Percentiles rank a stretch among this genome's conserved stretches.
Evolutionary conservation across 2,797 vertebrate species (phyloP).

Genomic region (Cryptoblepharus egeriae): DNA sequence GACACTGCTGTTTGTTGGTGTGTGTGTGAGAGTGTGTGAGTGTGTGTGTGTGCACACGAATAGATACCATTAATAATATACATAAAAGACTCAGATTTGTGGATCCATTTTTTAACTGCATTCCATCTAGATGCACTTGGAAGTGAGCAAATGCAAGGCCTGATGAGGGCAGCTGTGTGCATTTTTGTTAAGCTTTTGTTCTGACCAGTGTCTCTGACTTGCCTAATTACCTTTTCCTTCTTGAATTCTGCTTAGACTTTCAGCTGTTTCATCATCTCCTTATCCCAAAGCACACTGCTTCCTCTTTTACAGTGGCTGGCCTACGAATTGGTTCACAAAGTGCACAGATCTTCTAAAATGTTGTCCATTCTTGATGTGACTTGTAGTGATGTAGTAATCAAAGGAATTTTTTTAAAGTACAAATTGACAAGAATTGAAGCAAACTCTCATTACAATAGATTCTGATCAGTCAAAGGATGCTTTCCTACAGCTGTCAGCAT

Average conservation of each 20-base stretch:
- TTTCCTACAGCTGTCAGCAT: not conserved
- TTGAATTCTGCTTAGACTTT: not conserved
- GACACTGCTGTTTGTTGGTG: not conserved
- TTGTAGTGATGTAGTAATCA: not conserved
- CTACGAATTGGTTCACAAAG: not conserved
- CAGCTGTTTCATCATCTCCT: not conserved
- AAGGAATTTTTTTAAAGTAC: not conserved
- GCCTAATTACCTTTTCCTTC: not conserved
- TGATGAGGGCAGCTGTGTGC: not conserved
- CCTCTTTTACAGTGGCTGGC: not conserved
- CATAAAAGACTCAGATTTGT: not conserved
- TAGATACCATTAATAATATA: not conserved
- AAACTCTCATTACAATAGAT: not conserved
- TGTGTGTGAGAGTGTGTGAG: not conserved
- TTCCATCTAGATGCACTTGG: not conserved
- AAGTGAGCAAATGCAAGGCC: not conserved
- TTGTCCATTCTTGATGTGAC: not conserved
- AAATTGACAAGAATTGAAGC: slow-evolving; percentile 7
- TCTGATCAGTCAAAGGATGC: not conserved
- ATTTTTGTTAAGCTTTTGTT: not conserved
- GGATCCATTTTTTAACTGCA: not conserved
- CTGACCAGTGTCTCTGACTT: not conserved
- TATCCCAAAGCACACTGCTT: not conserved
- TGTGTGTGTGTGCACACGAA: not conserved
- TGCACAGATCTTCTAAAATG: not conserved